Percentiles rank a stretch among this genome's conserved stretches.
These are phyloP conservation scores for Psittacula cyanocephala DNA, from an alignment of 2,113 vertebrate species.

Conservation along the genomic window DNA sequence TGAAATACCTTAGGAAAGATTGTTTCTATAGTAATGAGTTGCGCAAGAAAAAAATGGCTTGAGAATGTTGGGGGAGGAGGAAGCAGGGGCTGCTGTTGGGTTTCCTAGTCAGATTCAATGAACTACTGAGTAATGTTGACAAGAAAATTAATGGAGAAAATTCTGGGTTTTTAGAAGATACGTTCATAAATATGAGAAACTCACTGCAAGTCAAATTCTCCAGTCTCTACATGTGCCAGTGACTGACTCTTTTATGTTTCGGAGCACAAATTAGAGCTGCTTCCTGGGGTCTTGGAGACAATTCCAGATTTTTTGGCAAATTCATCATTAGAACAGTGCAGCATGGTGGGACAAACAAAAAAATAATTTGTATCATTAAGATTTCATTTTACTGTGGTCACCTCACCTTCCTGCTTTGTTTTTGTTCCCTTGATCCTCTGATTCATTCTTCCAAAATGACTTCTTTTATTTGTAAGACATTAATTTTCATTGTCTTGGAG, in stretches of 20 bases:
- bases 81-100: background rate
- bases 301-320: conserved; percentile 30
- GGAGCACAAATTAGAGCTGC: conserved; percentile 3
- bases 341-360: background rate
- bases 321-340: background rate
- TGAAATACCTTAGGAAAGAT: conserved; percentile 12
- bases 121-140: background rate
- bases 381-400: background rate
- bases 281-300: background rate
- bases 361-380: background rate
- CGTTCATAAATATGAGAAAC: conserved; percentile 2
- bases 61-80: background rate
- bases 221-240: background rate
- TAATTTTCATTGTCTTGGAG: conserved; percentile 5
- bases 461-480: background rate
- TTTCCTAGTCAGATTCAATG: background rate
- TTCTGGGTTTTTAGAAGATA: background rate
- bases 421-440: background rate
- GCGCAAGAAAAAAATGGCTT: background rate
- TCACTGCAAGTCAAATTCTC: background rate
- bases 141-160: background rate
- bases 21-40: conserved; percentile 7
- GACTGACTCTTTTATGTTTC: background rate
- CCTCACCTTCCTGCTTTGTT: background rate
- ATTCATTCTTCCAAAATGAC: background rate